Percentiles rank a stretch among this genome's conserved stretches.
Conservation (phyloP, 1,140 invertebrate genomes). For the Macrobrachium nipponense region DNA sequence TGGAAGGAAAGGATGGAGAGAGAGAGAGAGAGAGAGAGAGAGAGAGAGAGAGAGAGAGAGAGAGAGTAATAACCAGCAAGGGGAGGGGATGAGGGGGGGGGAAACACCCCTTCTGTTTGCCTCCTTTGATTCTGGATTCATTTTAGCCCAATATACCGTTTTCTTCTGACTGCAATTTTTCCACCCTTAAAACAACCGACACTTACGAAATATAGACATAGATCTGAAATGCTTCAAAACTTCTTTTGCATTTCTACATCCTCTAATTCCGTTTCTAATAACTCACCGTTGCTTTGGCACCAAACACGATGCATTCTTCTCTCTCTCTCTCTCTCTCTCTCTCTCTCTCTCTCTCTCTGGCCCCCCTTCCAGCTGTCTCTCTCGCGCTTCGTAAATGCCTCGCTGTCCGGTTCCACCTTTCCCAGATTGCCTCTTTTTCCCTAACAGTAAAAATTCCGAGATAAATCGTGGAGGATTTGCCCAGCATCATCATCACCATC, state of each 20-base stretch:
- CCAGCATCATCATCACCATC: conserved; percentile 12
- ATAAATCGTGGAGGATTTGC: conserved; percentile 10
- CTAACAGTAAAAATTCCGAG: conserved; percentile 10
- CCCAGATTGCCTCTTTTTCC: conserved; percentile 2
- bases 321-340: conserved; percentile 33
- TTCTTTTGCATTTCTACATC: too few relatives aligned
- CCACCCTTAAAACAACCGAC: too few relatives aligned
- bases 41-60: conserved; percentile 40
- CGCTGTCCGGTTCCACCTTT: not conserved
- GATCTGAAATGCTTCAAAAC: too few relatives aligned
- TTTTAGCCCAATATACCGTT: too few relatives aligned
- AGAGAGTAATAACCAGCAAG: not conserved
- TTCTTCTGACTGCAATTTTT: too few relatives aligned
- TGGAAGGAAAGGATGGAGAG: conserved; percentile 1
- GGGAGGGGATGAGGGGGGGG: not conserved
- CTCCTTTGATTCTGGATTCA: too few relatives aligned
- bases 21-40: conserved; percentile 52
- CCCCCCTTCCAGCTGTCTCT: not conserved
- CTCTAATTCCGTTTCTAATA: too few relatives aligned
- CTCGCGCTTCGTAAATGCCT: conserved; percentile 1
- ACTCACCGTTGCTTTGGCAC: too few relatives aligned
- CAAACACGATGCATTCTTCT: not conserved
- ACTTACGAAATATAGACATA: too few relatives aligned
- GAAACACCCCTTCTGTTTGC: too few relatives aligned
- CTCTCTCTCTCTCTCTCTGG: not conserved